Base-by-base conservation (phyloP, 2,113 vertebrate species). In the Hipposideros armiger region DNA sequence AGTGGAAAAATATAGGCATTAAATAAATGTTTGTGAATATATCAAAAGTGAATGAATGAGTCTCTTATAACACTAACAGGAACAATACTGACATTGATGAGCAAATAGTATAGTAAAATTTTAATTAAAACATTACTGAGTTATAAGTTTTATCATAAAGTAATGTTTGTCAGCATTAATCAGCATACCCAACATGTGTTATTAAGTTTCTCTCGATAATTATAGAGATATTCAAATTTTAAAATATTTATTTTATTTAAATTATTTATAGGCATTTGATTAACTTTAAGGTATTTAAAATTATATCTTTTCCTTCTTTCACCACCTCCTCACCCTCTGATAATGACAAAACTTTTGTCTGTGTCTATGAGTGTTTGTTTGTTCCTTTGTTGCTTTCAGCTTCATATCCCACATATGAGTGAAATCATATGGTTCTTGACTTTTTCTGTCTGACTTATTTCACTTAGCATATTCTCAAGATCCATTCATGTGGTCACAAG, bases 161-260 rank as follows among this genome's bases (percentile, higher is more conserved):
- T 42, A 76, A 5, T 56, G 28, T 24, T 70, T 77, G 14, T 15
- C 17, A 90, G 24, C 17, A 45, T 42, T 93, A 62, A 82, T 50
- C 52, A 80, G n/a, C 66, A 45, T 42, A 54, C 60, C 13, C 14
- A 81, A 52, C 62, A 86, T 60, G 56, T 58, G 4, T 40, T 54
- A 54, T 60, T 84, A 64, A 80, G n/a, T 54, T 82, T 74, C 40
- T 28, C 0, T 10, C 36, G 74, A 2, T 56, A 94, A 64, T 87
- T 70, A 40, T 17, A 60, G 6, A 47, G 83, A 60, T 70, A 80
- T 4, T 87, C 15, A 17, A 17, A 11, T 87, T 93, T 58, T 69
- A 87, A 56, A 83, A 28, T 74, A 74, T 58, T 76, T 73, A 73
- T 81, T 81, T 82, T 47, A 72, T 87, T 42, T 81, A 66, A 62